These are phyloP conservation scores for Panurus biarmicus DNA, from an alignment of 2,113 vertebrate genomes.

Conservation along the genomic window DNA sequence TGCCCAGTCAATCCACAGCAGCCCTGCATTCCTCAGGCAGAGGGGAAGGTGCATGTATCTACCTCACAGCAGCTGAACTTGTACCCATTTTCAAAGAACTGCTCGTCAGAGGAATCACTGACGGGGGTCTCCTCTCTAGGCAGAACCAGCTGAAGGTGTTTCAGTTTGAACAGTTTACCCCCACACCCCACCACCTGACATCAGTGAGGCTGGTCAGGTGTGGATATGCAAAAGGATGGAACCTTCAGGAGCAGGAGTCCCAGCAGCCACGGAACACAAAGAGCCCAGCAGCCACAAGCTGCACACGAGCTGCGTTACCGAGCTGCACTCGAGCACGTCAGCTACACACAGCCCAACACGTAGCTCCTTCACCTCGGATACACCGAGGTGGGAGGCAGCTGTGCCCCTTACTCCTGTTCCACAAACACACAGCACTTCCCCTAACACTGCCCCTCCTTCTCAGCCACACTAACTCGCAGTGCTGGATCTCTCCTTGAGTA, in stretches of 20 bases:
- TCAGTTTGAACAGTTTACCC: background rate
- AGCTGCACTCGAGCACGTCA: background rate
- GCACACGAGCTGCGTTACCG: background rate
- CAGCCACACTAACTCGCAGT: background rate
- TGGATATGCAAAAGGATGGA: background rate
- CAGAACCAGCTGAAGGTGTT: background rate
- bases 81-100: background rate
- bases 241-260: background rate
- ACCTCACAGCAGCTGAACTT: background rate
- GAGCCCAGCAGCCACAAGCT: background rate
- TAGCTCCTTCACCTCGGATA: background rate
- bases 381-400: background rate
- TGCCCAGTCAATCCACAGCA: background rate
- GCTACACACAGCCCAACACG: background rate
- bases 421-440: background rate
- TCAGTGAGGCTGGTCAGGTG: background rate
- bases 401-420: background rate
- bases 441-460: background rate
- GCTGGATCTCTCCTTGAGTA: background rate
- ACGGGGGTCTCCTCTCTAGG: background rate
- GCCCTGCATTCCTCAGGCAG: background rate
- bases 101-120: background rate
- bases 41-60: background rate
- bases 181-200: background rate
- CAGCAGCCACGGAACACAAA: background rate